Base-by-base conservation (phyloP, 2,797 vertebrate genomes). In the Helostoma temminkii region DNA sequence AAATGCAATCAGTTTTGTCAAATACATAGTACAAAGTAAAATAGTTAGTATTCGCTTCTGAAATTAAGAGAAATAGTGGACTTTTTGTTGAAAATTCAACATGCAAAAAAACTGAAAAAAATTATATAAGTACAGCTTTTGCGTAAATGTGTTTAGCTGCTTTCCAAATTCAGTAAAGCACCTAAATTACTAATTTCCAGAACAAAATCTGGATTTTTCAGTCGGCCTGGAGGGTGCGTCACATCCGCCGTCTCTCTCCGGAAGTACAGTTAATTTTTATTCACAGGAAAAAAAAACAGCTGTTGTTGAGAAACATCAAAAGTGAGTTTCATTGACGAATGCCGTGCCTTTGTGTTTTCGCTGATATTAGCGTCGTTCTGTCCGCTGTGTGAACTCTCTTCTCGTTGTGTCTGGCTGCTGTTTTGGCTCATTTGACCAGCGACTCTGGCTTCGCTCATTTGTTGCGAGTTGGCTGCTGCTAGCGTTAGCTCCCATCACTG, bases 181-280 rank as follows among this genome's bases (percentile, higher is more conserved):
- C 30, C 10, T 30, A 30, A 30, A 30, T n/a, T n/a, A 30, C 32
- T 2, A 34, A 34, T 34, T 12, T 34, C n/a, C n/a, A n/a, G 4
- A 42, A 69, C 25, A 43, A 25, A 59, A 42, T 32, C 24, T 74
- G n/a, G 21, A 25, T 32, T 46, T 42, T 67, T 58, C 0, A 24
- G 25, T 22, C 16, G 15, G n/a, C 9, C 28, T 22, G 21, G 22
- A 45, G 30, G 16, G 30, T 15, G 74, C 88, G 89, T 92, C 92
- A 92, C 82, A 72, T 93, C 92, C 92, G 88, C 36, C 25, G 49
- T 55, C 64, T 63, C 57, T 74, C 73, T 89, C 92, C 94, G 94
- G 94, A 95, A 94, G 93, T 92, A 91, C 86, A 92, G 89, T 90
- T 85, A 81, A 93, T 93, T 95, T 94, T 91, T 90, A 91, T 92